Evolutionary conservation across 2,113 vertebrate genomes (phyloP).

Genomic region (Nerophis lumbriciformis): DNA sequence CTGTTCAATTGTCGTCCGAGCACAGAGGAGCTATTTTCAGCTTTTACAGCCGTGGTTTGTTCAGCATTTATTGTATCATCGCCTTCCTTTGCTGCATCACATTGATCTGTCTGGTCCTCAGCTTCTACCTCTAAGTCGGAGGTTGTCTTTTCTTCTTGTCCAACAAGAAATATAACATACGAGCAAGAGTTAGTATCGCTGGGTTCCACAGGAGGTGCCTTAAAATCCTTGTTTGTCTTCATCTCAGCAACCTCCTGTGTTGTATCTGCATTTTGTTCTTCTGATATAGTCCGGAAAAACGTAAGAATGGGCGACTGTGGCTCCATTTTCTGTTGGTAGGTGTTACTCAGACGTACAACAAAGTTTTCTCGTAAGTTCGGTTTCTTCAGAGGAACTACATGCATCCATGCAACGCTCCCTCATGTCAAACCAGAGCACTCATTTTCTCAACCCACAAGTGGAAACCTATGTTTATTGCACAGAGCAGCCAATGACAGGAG

Average conservation of each 20-base stretch:
- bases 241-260: conserved; percentile 14
- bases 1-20: neutral
- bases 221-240: conserved; percentile 20
- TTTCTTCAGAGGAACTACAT: conserved; percentile 33
- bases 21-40: neutral
- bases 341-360: conserved; percentile 57
- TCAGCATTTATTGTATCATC: neutral
- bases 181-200: conserved; percentile 7
- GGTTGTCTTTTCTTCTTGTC: conserved; percentile 10
- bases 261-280: conserved; percentile 9
- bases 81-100: conserved; percentile 11
- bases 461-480: conserved; percentile 29
- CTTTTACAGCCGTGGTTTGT: neutral
- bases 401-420: conserved; percentile 17
- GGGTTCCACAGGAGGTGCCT: conserved; percentile 1
- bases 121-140: conserved; percentile 50
- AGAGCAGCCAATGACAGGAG: conserved; percentile 16
- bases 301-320: conserved; percentile 70
- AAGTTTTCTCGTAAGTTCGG: conserved; percentile 6
- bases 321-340: conserved; percentile 45
- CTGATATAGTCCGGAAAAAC: conserved; percentile 60
- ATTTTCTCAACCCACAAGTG: conserved; percentile 31
- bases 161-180: conserved; percentile 1
- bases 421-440: conserved; percentile 15
- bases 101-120: conserved; percentile 37